These are phyloP conservation scores for Borostomias antarcticus DNA, from an alignment of 2,797 vertebrate genomes.

Conservation along the genomic window DNA sequence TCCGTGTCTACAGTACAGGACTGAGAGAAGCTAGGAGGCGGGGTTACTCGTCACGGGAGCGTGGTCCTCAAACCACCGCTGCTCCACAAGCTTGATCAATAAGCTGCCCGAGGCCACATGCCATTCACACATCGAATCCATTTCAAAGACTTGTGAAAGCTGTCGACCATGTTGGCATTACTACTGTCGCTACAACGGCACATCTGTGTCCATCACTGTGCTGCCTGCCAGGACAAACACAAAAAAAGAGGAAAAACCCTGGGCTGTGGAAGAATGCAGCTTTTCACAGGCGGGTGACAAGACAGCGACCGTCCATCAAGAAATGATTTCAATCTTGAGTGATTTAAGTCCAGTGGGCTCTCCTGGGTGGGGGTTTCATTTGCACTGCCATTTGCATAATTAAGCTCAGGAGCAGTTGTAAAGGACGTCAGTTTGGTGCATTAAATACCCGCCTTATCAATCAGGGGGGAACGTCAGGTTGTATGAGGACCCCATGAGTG, in stretches of 20 bases:
- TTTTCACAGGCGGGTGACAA: constrained; percentile 50
- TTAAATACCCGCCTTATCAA: constrained; percentile 70
- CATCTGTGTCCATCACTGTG: constrained; percentile 45
- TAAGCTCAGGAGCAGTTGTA: constrained; percentile 66
- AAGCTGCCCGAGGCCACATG: background rate
- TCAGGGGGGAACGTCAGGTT: constrained; percentile 60
- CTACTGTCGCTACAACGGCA: constrained; percentile 38
- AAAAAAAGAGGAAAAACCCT: constrained; percentile 41
- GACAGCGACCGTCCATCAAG: constrained; percentile 69
- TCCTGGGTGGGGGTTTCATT: constrained; percentile 53
- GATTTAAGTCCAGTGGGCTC: constrained; percentile 59
- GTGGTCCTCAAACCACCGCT: background rate
- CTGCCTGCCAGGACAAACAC: constrained; percentile 59
- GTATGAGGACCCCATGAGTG: constrained; percentile 55
- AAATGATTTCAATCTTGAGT: constrained; percentile 67
- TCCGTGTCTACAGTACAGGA: too few relatives aligned
- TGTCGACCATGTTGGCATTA: constrained; percentile 24
- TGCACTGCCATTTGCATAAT: constrained; percentile 75
- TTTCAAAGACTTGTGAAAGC: constrained; percentile 12
- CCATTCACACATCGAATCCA: constrained; percentile 22
- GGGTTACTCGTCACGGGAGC: background rate
- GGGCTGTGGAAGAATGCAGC: constrained; percentile 51
- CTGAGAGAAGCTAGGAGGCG: too few relatives aligned
- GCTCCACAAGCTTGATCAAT: background rate
- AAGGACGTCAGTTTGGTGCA: constrained; percentile 62